Conservation (phyloP, 1,140 invertebrate species). For the Trachymyrmex septentrionalis region DNA sequence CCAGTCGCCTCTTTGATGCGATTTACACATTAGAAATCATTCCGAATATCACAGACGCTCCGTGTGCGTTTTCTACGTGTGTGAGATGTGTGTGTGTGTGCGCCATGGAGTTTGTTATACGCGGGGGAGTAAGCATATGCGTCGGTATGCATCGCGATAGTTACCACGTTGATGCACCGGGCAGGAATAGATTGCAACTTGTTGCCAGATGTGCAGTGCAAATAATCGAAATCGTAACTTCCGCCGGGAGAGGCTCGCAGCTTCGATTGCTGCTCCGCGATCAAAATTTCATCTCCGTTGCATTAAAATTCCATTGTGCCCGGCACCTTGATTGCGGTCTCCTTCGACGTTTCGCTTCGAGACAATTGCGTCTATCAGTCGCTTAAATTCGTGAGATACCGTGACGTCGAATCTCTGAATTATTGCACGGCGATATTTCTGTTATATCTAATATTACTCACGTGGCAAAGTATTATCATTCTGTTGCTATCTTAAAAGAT, state of each 20-base stretch:
- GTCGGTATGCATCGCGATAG: conserved; percentile 41
- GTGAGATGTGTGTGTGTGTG: no score
- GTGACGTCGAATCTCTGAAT: background rate
- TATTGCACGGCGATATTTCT: background rate
- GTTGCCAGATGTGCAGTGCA: conserved; percentile 72
- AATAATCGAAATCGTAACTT: conserved; percentile 66
- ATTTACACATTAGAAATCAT: conserved; percentile 70
- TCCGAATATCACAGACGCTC: conserved; percentile 42
- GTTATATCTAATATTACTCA: background rate
- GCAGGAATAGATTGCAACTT: conserved; percentile 77
- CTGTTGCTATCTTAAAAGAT: background rate
- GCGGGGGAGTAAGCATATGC: conserved; percentile 36
- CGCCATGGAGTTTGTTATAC: background rate
- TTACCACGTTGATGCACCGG: conserved; percentile 56
- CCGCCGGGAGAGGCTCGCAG: conserved; percentile 42
- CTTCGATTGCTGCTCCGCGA: conserved; percentile 5
- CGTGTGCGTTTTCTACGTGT: conserved; percentile 8
- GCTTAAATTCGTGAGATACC: background rate
- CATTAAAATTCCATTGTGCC: background rate
- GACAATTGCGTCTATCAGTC: background rate
- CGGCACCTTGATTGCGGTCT: background rate
- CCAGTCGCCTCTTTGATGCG: conserved; percentile 38
- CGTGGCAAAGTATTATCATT: background rate
- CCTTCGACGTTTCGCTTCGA: background rate
- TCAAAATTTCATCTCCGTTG: background rate